Base-by-base conservation (phyloP, 2,888 invertebrate species). In the Crocallis elinguaria region DNA sequence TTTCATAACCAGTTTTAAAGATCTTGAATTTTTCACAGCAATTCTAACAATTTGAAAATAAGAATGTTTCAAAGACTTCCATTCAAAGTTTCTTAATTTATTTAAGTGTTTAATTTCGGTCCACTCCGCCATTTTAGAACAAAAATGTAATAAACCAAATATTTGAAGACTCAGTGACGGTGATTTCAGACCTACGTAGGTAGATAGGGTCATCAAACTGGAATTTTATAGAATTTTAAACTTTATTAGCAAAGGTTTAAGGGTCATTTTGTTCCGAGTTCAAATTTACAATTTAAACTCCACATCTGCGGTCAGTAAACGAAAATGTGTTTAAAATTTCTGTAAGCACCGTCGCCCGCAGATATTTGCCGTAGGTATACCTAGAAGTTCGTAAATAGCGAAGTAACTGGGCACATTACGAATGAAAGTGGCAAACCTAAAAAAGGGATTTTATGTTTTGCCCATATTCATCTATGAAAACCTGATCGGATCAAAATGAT, bases 241-340 rank as follows among this genome's bases (percentile, higher is more conserved):
- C 53, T 30, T 27, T 48, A 7, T 2, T 0, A 0, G 0, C 0
- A 14, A 19, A 32, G 17, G 5, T 4, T n/a, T 48, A 48, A 30
- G 41, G 48, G 32, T 19, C 19, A 25, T 12, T 32, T 23, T 53
- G n/a, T 2, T 11, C n/a, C 11, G 2, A 9, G 12, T 29, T 4
- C n/a, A 23, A 17, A 3, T 27, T 36, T 41, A 35, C 35, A 52
- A 45, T 52, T 45, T 36, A 25, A 42, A 19, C 53, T 17, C 30
- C 32, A 45, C 41, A 25, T 54, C 29, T 49, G 54, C 39, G 54
- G 49, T 49, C 44, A 41, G 54, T 39, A 49, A 41, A 39, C 44
- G 33, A 44, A 54, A 54, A 49, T 44, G 44, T 29, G 39, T 44
- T 54, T 38, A 45, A 54, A 48, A 49, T 53, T 41, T 49, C 41